Evolutionary conservation across 2,113 vertebrate species (phyloP).

Genomic region (Lota lota): DNA sequence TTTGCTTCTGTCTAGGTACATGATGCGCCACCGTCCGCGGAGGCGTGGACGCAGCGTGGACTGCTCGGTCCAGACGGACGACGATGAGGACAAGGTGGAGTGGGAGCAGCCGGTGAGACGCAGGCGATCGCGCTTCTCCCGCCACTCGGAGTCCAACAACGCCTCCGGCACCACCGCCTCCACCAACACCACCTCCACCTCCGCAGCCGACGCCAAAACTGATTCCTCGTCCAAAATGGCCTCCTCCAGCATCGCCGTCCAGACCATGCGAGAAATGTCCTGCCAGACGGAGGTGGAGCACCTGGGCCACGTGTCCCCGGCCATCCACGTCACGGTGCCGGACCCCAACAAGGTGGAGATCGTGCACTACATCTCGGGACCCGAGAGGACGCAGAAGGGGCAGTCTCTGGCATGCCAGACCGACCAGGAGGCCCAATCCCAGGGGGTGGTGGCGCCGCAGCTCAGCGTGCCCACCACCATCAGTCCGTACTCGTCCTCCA

Average conservation of each 20-base stretch:
- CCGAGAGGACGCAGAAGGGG: slow-evolving; percentile 88
- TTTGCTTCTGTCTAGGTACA: slow-evolving; percentile 58
- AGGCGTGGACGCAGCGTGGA: slow-evolving; percentile 87
- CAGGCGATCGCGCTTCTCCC: slow-evolving; percentile 83
- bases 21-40: slow-evolving; percentile 79
- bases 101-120: slow-evolving; percentile 90
- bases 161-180: background rate
- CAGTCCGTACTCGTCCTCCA: slow-evolving; percentile 86
- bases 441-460: slow-evolving; percentile 86
- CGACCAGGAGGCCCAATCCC: slow-evolving; percentile 84
- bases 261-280: slow-evolving; percentile 83
- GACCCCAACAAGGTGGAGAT: slow-evolving; percentile 93
- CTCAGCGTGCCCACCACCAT: slow-evolving; percentile 86
- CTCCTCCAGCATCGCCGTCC: slow-evolving; percentile 87
- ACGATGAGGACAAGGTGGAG: slow-evolving; percentile 90
- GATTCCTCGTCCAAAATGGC: slow-evolving; percentile 73
- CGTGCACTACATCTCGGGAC: slow-evolving; percentile 92
- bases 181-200: background rate
- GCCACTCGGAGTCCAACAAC: slow-evolving; percentile 78
- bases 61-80: slow-evolving; percentile 94
- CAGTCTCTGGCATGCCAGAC: slow-evolving; percentile 97
- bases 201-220: slow-evolving; percentile 70
- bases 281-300: slow-evolving; percentile 69
- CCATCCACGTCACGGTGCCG: slow-evolving; percentile 89
- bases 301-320: slow-evolving; percentile 89